These are phyloP conservation scores for Trichonephila inaurata DNA, from an alignment of 1,140 invertebrate species.

Conservation along the genomic window DNA sequence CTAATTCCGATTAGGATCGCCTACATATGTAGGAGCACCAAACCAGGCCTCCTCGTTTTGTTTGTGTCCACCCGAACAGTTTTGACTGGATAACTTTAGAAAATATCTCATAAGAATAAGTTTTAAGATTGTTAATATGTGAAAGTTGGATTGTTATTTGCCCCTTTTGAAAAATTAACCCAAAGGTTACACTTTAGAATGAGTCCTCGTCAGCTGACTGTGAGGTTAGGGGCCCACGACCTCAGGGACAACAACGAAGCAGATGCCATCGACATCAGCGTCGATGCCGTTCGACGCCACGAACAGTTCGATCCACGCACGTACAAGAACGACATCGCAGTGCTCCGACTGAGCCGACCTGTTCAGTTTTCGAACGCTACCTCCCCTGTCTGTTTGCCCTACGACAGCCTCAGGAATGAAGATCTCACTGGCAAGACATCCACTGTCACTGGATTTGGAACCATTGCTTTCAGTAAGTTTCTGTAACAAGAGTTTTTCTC, in stretches of 20 bases:
- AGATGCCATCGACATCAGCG: conserved; percentile 72
- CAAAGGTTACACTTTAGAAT: background rate
- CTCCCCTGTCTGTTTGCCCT: conserved; percentile 79
- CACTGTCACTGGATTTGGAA: conserved; percentile 85
- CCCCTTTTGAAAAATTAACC: background rate
- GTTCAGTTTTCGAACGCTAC: conserved; percentile 78
- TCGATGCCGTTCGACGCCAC: conserved; percentile 63
- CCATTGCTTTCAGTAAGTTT: conserved; percentile 71
- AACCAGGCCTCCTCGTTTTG: too few relatives aligned
- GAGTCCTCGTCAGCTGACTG: conserved; percentile 59
- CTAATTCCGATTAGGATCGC: too few relatives aligned
- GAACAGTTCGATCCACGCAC: conserved; percentile 78
- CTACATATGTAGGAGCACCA: too few relatives aligned
- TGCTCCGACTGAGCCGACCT: conserved; percentile 78
- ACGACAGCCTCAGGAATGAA: conserved; percentile 62
- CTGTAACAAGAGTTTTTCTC: too few relatives aligned
- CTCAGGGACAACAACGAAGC: conserved; percentile 78
- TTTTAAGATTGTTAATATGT: too few relatives aligned
- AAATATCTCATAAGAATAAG: too few relatives aligned
- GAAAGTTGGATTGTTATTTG: background rate
- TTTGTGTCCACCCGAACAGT: too few relatives aligned
- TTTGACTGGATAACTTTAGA: too few relatives aligned
- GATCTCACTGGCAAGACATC: conserved; percentile 74
- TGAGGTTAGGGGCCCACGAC: conserved; percentile 80
- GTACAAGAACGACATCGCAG: conserved; percentile 80